Percentiles rank a stretch among this genome's conserved stretches.
Conservation (phyloP, 2,888 invertebrate species). For the Drosophila recens region DNA sequence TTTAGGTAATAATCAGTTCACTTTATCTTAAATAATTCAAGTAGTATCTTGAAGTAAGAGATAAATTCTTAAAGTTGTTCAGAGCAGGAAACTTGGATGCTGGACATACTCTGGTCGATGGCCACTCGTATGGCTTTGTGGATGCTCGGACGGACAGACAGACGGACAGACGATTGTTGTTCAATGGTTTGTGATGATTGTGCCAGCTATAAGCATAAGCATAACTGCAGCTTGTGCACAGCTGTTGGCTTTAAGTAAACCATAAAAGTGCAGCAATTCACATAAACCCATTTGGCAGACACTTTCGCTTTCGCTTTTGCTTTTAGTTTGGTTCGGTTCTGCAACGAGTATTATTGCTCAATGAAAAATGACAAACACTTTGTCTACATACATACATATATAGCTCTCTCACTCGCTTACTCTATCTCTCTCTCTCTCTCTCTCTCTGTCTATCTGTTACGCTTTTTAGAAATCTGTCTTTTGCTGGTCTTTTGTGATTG, state of each 20-base stretch:
- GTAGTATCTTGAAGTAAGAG: neutral
- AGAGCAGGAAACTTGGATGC: neutral
- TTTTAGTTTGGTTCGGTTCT: slow-evolving; percentile 29
- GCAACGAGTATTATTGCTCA: slow-evolving; percentile 46
- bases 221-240: slow-evolving; percentile 14
- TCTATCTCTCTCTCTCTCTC: neutral
- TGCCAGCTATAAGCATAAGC: slow-evolving; percentile 25
- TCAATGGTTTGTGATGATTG: slow-evolving; percentile 43
- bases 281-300: slow-evolving; percentile 53
- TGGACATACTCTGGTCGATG: slow-evolving; percentile 16
- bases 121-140: slow-evolving; percentile 29
- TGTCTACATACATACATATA: slow-evolving; percentile 1
- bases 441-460: neutral
- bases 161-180: slow-evolving; percentile 16
- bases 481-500: slow-evolving; percentile 59
- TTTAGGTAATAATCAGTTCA: neutral
- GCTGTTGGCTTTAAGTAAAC: slow-evolving; percentile 42
- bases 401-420: neutral
- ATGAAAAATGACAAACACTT: slow-evolving; percentile 62
- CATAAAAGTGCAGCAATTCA: slow-evolving; percentile 49
- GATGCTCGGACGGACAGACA: slow-evolving; percentile 5
- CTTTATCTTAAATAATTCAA: neutral
- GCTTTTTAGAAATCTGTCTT: slow-evolving; percentile 19
- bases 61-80: neutral
- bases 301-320: slow-evolving; percentile 64